Base-by-base conservation (phyloP, 2,888 invertebrate species). In the Drosophila longiperda region DNA sequence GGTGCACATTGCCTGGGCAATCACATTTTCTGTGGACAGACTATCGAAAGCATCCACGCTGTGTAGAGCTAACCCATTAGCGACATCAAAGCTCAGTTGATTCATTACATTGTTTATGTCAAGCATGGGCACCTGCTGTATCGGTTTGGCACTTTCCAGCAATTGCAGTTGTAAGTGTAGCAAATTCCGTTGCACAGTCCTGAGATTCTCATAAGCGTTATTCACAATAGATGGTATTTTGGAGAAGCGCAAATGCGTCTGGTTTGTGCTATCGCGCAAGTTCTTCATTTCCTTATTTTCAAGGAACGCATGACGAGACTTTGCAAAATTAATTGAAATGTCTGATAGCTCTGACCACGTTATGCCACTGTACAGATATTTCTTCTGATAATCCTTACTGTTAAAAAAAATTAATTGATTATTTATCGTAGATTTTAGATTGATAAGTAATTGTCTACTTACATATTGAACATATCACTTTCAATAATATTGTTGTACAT, bases 391-490 rank as follows among this genome's bases (percentile, higher is more conserved):
- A 3, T n/a, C 8, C 7, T 50, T 36, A 15, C 80, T 80, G 67
- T 5, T 61, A 68, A 32, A 23, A 61, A 57, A 29, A 32, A 0
- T 3, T 8, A 29, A 36, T 34, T 17, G 9, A 17, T 57, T 1
- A 36, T 1, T 2, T 7, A 33, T 50, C 34, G 15, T 15, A 17
- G 17, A 20, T 48, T 26, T n/a, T 9, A 33, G 12, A 6, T 12
- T n/a, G 11, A 33, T 40, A 29, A 12, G 2, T 17, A 17, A 12
- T 8, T 40, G 1, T 12, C 9, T 33, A 61, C 81, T 36, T 71
- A 84, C 83, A 86, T 40, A n/a, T 74, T 53, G 38, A 59, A 88
- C 15, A 60, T 52, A 55, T 88, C 83, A 8, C n/a, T 45, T 0
- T 54, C 15, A 11, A 42, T 15, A 6, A 34, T 52, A 7, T 29